Evolutionary conservation across 2,113 vertebrate genomes (phyloP), one percentile per base, ranked within the genome.

Genomic region (Albula glossodonta): DNA sequence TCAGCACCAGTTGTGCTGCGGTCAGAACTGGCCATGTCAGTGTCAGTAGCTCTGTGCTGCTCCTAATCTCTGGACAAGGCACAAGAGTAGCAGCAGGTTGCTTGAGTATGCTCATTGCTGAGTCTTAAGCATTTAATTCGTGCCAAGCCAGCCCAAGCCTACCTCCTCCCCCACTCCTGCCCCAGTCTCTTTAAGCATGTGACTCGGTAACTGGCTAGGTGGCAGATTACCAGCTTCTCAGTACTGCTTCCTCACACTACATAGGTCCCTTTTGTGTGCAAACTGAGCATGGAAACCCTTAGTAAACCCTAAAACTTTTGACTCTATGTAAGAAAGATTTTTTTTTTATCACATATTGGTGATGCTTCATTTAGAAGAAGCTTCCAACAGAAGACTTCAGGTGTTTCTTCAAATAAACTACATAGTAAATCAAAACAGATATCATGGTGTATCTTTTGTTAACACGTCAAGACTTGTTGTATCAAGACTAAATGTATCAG

Each of bases 61-160:
- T 86, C 77, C 86, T 87, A 88, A 86, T 63, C 6, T 13, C 82
- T 85, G 89, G 79, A 89, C 84, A 9, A 79, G 41, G 85, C 86
- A 83, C 51, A 22, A 49, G 78, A 80, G 83, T 66, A 87, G 49
- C 74, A 90, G 86, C 90, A 90, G 87, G 50, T 60, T 89, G 90
- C 91, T 91, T 90, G 92, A 90, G 89, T 91, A 91, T 90, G 87
- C 90, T 93, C 92, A 92, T 93, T 94, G 93, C 92, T 90, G 87
- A 89, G 93, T 90, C 93, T 95, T 94, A 95, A 96, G 94, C 90
- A 95, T 96, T 93, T 95, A 96, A 95, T 95, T 95, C 94, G 93
- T 91, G 90, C 83, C 90, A 92, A 94, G 92, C 93, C 92, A 93
- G 93, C 94, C 91, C 89, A 82, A 51, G 92, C 90, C 95, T 94